Conservation (phyloP, 1,140 invertebrate species). For the Potamilus streckersoni region DNA sequence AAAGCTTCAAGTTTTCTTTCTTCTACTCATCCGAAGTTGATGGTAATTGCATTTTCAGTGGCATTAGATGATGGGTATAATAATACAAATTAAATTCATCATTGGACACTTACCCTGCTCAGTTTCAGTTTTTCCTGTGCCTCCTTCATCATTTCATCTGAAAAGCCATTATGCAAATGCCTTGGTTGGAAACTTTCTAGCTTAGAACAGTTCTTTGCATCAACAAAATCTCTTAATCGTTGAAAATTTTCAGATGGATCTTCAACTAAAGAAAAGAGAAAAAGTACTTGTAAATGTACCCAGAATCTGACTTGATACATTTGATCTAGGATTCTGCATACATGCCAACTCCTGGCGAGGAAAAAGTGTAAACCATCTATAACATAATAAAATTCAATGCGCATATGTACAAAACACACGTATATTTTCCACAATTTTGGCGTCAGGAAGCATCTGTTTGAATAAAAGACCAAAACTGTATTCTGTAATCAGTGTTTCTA, state of each 20-base stretch:
- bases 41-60: too few relatives aligned
- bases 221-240: conserved; percentile 88
- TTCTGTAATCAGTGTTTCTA: too few relatives aligned
- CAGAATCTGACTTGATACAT: background rate
- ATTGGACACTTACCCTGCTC: conserved; percentile 71
- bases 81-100: background rate
- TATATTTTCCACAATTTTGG: too few relatives aligned
- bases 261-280: conserved; percentile 77
- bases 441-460: too few relatives aligned
- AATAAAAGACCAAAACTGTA: too few relatives aligned
- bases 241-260: conserved; percentile 92
- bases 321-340: too few relatives aligned
- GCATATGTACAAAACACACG: too few relatives aligned
- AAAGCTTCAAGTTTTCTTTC: too few relatives aligned
- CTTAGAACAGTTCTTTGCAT: conserved; percentile 79
- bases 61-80: background rate
- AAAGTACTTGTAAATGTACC: background rate
- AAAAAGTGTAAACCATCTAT: too few relatives aligned
- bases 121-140: conserved; percentile 83
- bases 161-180: conserved; percentile 78
- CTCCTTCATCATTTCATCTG: conserved; percentile 80
- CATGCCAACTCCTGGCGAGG: too few relatives aligned
- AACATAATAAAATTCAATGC: too few relatives aligned
- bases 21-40: too few relatives aligned
- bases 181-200: conserved; percentile 78